Conservation (phyloP, 1,140 invertebrate genomes). For the Ips nitidus region DNA sequence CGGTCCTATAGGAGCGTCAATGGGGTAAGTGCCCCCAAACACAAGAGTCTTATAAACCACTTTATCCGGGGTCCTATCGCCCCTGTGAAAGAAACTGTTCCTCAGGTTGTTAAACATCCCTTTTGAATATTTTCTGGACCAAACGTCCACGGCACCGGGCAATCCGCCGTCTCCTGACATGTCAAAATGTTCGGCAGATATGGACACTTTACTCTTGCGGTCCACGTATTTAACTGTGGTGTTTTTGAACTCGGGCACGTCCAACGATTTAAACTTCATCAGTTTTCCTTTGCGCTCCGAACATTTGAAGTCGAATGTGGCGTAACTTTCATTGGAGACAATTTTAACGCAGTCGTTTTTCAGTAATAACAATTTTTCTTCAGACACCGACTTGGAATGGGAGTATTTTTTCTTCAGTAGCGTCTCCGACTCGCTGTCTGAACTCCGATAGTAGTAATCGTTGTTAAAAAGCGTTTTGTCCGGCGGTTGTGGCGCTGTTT, state of each 20-base stretch:
- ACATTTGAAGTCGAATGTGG: slow-evolving; percentile 48
- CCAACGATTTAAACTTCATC: slow-evolving; percentile 49
- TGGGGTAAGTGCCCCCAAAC: slow-evolving; percentile 80
- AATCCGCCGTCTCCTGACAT: slow-evolving; percentile 55
- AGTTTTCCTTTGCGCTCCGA: slow-evolving; percentile 44
- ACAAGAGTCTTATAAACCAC: slow-evolving; percentile 64
- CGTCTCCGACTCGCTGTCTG: slow-evolving; percentile 38
- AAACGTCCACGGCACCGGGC: slow-evolving; percentile 63
- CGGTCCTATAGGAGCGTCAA: slow-evolving; percentile 62
- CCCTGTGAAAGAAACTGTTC: slow-evolving; percentile 48
- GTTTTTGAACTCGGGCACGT: slow-evolving; percentile 41
- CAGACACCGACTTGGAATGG: slow-evolving; percentile 33
- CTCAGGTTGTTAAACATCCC: slow-evolving; percentile 49
- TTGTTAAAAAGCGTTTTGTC: slow-evolving; percentile 39
- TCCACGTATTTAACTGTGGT: slow-evolving; percentile 44
- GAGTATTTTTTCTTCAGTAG: background rate
- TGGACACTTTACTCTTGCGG: slow-evolving; percentile 44
- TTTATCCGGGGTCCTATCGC: slow-evolving; percentile 37
- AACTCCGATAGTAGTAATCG: slow-evolving; percentile 42
- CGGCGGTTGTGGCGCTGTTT: slow-evolving; percentile 36
- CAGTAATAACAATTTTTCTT: slow-evolving; percentile 49
- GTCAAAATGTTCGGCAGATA: slow-evolving; percentile 48
- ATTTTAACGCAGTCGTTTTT: slow-evolving; percentile 47
- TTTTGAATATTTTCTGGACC: slow-evolving; percentile 52
- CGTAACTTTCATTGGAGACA: slow-evolving; percentile 47